These are phyloP conservation scores for Halcyon chelicuti DNA, from an alignment of 2,797 vertebrate species.

Conservation along the genomic window DNA sequence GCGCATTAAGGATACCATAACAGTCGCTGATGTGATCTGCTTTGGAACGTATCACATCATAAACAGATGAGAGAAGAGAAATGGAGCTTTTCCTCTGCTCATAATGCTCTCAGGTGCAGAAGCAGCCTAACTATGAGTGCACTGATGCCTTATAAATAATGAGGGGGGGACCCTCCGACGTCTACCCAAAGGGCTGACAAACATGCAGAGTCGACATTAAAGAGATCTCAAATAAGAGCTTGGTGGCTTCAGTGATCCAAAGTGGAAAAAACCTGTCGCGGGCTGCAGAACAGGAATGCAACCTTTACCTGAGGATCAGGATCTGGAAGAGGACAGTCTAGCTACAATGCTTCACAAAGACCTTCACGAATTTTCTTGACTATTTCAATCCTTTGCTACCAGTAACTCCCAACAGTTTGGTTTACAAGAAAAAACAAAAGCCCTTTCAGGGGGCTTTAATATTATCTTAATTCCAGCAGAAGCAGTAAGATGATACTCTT, in stretches of 20 bases:
- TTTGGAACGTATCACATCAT: conserved; percentile 40
- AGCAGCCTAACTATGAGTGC: neutral
- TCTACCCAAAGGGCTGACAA: neutral
- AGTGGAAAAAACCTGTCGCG: rapidly evolving
- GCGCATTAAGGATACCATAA: conserved; percentile 31
- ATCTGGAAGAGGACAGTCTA: neutral
- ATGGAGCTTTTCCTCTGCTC: conserved; percentile 25
- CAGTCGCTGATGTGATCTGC: conserved; percentile 51
- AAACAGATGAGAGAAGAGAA: conserved; percentile 49
- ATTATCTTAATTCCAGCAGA: neutral
- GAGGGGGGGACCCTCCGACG: rapidly evolving
- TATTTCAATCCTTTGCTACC: neutral
- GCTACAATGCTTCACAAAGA: neutral
- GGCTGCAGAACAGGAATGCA: neutral
- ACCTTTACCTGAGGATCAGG: neutral
- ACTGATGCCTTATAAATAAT: neutral
- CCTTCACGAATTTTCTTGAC: neutral
- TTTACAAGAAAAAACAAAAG: neutral
- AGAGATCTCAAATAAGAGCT: neutral
- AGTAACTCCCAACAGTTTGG: neutral
- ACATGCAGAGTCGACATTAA: neutral
- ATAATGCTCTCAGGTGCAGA: neutral
- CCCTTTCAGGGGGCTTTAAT: neutral
- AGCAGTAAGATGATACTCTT: neutral
- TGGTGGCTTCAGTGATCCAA: neutral